phyloP scores from a whole-genome alignment of 1,140 invertebrate species.

The Bombus picipes region DNA sequence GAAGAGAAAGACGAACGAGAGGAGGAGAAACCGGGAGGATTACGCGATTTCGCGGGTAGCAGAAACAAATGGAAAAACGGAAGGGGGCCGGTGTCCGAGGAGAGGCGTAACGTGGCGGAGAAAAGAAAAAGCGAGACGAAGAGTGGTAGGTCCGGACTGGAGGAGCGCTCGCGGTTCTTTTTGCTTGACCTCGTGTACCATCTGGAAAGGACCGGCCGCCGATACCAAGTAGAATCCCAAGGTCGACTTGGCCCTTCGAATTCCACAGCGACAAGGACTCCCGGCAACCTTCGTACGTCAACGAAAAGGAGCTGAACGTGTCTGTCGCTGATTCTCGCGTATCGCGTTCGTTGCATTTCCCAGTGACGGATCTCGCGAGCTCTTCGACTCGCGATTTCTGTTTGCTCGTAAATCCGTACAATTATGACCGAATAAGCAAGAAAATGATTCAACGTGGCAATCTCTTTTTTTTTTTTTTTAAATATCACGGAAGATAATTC shows the following conservation, averaged over 20 bases:
- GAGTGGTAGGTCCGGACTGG: conserved; percentile 48
- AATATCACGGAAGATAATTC: no score
- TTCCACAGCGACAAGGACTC: conserved; percentile 66
- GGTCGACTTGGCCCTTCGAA: conserved; percentile 64
- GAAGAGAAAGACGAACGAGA: not conserved
- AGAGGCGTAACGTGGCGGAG: conserved; percentile 18
- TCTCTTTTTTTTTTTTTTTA: no score
- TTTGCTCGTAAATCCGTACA: no score
- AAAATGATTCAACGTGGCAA: no score
- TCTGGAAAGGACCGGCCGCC: conserved; percentile 57
- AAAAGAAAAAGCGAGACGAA: conserved; percentile 45
- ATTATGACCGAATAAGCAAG: no score
- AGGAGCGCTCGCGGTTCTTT: conserved; percentile 52
- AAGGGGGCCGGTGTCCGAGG: not conserved
- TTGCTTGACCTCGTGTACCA: conserved; percentile 64
- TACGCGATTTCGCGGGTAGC: conserved; percentile 39
- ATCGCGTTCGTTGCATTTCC: not conserved
- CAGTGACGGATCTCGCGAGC: not conserved
- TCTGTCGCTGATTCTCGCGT: not conserved
- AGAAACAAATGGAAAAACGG: conserved; percentile 39
- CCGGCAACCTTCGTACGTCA: conserved; percentile 62
- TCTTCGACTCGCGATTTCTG: not conserved
- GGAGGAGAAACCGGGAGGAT: not conserved
- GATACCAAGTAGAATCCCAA: conserved; percentile 67
- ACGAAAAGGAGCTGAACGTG: conserved; percentile 43